phyloP scores from a whole-genome alignment of 2,113 vertebrate genomes.

The Leptocoma aspasia region DNA sequence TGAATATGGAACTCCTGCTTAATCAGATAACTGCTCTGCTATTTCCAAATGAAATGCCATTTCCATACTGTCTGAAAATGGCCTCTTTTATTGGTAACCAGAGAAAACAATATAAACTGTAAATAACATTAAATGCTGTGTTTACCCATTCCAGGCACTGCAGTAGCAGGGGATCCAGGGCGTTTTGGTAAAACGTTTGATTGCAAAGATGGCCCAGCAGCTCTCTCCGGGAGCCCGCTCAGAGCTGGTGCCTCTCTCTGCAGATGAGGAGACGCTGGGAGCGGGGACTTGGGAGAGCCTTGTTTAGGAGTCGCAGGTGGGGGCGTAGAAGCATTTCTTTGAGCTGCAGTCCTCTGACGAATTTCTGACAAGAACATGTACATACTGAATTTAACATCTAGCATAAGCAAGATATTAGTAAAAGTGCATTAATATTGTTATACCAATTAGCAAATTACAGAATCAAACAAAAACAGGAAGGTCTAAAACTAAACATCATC shows the following conservation, averaged over 20 bases:
- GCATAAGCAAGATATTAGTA: background rate
- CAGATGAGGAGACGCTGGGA: conserved; percentile 70
- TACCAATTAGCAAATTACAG: background rate
- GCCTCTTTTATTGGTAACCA: conserved; percentile 82
- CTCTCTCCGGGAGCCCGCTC: conserved; percentile 88
- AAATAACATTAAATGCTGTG: conserved; percentile 85
- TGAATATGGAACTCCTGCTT: conserved; percentile 85
- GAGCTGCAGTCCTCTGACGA: conserved; percentile 85
- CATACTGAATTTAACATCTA: conserved; percentile 26
- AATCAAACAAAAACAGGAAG: background rate
- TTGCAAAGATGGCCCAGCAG: conserved; percentile 74
- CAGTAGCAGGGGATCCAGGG: conserved; percentile 86
- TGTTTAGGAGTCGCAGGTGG: conserved; percentile 59
- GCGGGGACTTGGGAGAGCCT: conserved; percentile 70
- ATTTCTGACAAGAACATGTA: conserved; percentile 80
- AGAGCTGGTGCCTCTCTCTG: conserved; percentile 80
- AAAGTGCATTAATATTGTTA: background rate
- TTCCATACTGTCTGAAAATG: conserved; percentile 82
- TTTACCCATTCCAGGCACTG: conserved; percentile 92
- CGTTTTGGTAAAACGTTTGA: conserved; percentile 83
- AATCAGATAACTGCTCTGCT: conserved; percentile 85
- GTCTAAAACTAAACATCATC: background rate
- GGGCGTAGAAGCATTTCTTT: conserved; percentile 73
- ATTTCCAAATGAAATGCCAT: conserved; percentile 83
- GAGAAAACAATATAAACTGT: conserved; percentile 85